These are phyloP conservation scores for Phymastichus coffea DNA, from an alignment of 1,140 invertebrate genomes.

Conservation along the genomic window DNA sequence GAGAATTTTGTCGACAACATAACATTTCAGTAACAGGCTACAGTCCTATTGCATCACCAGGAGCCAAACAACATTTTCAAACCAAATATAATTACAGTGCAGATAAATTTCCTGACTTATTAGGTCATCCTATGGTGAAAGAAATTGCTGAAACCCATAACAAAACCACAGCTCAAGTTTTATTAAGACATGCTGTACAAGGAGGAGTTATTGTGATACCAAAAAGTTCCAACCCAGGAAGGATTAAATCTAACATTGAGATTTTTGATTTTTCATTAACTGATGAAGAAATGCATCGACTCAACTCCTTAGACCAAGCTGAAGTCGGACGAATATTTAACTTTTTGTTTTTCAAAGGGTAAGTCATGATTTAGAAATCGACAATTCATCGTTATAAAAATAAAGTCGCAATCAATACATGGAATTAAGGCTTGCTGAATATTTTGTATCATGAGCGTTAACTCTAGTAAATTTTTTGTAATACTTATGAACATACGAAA, in stretches of 20 bases:
- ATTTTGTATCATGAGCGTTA: too few species aligned
- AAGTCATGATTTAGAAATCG: slow-evolving; percentile 25
- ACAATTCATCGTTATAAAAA: neutral
- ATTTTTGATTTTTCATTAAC: slow-evolving; percentile 62
- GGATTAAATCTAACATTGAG: slow-evolving; percentile 68
- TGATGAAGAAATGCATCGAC: slow-evolving; percentile 54
- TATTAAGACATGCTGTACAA: slow-evolving; percentile 75
- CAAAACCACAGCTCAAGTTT: slow-evolving; percentile 76
- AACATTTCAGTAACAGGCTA: slow-evolving; percentile 80
- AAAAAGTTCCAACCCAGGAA: slow-evolving; percentile 74
- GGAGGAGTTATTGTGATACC: slow-evolving; percentile 76
- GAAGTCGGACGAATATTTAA: slow-evolving; percentile 60
- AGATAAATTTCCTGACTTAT: slow-evolving; percentile 66
- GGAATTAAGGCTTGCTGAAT: too few species aligned
- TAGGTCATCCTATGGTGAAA: slow-evolving; percentile 68
- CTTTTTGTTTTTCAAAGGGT: slow-evolving; percentile 62
- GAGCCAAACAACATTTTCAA: slow-evolving; percentile 50
- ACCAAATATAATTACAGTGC: slow-evolving; percentile 57
- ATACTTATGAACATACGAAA: too few species aligned
- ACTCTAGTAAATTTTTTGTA: too few species aligned
- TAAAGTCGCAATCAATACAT: too few species aligned
- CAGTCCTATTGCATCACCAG: slow-evolving; percentile 77
- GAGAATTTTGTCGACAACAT: slow-evolving; percentile 71
- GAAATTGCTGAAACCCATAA: slow-evolving; percentile 68
- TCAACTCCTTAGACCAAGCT: slow-evolving; percentile 60